Base-by-base conservation (phyloP, 2,888 invertebrate species). In the Noctua comes region DNA sequence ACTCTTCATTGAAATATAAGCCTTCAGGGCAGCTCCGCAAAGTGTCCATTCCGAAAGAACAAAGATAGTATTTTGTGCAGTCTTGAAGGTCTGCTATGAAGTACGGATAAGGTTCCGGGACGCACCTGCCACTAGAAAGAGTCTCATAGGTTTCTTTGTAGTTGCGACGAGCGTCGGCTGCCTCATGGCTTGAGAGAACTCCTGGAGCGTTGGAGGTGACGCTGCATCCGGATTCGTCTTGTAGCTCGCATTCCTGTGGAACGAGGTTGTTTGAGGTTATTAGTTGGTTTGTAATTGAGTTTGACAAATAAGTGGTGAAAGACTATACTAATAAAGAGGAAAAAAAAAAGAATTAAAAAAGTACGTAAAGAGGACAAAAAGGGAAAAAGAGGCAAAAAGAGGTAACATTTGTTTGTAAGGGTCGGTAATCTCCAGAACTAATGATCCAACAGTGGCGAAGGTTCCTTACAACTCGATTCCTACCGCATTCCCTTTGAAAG, bases 1-100 rank as follows among this genome's bases (percentile, higher is more conserved):
- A 1, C 2, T 73, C 27, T 18, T 46, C 21, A 24, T 48, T 82
- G 16, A 80, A 88, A 13, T 57, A 68, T 7, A 64, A 82, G 6
- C 66, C 54, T 0, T 46, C 70, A 13, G 80, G 82, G 48, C 88
- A 87, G 3, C 21, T 24, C 2, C 21, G 8, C 8, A 18, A 64
- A 0, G 48, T 24, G 1, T 51, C 16, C 0, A 13, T 62, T 0
- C 86, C 86, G 1, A 72, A 79, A 54, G 64, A 54, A 64, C 87
- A 87, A 1, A 82, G 5, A 16, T 78, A 83, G 24, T 88, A 87
- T 24, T 36, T 48, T 1, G 5, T 70, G 24, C 88, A 88, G 13
- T 83, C 75, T 36, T 43, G 31, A 0, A 36, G 46, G 2, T 85
- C 82, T 11, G 72, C 65, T 40, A 54, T 27, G 10, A 69, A 51